Conservation (phyloP, 2,888 invertebrate genomes). For the Nematopogon swammerdamellus region DNA sequence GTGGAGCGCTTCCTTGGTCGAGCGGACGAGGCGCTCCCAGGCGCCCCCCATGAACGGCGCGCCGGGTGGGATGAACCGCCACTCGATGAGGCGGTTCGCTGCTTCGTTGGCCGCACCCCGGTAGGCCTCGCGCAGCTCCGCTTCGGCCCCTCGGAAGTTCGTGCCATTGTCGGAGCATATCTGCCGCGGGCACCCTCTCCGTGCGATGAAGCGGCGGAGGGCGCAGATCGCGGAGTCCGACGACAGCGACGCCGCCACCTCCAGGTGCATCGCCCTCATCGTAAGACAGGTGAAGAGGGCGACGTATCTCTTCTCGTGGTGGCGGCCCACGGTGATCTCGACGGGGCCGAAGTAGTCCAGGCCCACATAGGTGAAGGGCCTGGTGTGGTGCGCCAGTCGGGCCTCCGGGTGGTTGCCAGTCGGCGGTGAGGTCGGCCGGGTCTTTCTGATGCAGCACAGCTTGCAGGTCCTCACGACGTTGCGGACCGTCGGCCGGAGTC, state of each 20-base stretch:
- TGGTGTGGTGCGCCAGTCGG: constrained; percentile 1
- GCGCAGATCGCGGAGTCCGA: background rate
- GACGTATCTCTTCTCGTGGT: constrained; percentile 2
- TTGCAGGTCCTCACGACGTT: constrained; percentile 3
- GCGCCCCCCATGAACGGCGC: no score
- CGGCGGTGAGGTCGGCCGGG: constrained; percentile 11
- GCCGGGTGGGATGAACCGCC: no score
- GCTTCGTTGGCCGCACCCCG: background rate
- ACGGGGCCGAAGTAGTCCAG: constrained; percentile 7
- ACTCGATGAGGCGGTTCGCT: constrained; percentile 1
- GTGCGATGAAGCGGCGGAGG: constrained; percentile 5
- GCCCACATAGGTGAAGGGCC: constrained; percentile 4
- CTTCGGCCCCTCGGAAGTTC: constrained; percentile 6
- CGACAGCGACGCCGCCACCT: background rate
- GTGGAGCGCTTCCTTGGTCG: no score
- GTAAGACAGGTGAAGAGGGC: background rate
- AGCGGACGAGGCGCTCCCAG: no score
- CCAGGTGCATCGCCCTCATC: constrained; percentile 1
- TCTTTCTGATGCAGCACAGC: constrained; percentile 5
- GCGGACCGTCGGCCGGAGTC: constrained; percentile 5
- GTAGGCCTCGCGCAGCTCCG: background rate
- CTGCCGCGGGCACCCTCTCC: constrained; percentile 5
- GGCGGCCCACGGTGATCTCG: constrained; percentile 2
- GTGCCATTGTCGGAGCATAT: constrained; percentile 10
- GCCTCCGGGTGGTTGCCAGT: constrained; percentile 6